A percentile compares a stretch with the other conserved stretches of the same genome.
phyloP scores from a whole-genome alignment of 2,888 invertebrate genomes.

The Charanyca ferruginea region DNA sequence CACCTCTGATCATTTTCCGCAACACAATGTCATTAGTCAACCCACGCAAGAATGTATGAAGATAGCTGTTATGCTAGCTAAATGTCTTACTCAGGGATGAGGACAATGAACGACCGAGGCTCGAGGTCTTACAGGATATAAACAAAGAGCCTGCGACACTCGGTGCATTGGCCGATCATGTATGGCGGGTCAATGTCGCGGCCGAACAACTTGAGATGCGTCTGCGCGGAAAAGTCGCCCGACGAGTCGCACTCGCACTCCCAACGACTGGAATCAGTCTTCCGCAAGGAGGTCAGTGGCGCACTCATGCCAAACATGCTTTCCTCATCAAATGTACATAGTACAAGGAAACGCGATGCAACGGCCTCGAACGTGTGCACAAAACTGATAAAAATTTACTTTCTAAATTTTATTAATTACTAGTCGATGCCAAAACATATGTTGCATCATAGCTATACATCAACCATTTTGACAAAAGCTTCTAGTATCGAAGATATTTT shows the following conservation, averaged over 20 bases:
- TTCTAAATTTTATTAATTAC: constrained; percentile 66
- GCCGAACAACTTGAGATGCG: constrained; percentile 84
- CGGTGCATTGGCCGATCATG: constrained; percentile 89
- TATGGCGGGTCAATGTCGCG: constrained; percentile 90
- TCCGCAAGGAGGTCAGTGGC: constrained; percentile 85
- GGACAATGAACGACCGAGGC: constrained; percentile 76
- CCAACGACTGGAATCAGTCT: constrained; percentile 77
- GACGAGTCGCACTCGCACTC: constrained; percentile 75
- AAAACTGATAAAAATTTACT: constrained; percentile 55
- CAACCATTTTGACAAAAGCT: constrained; percentile 49
- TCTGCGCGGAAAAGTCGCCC: constrained; percentile 82
- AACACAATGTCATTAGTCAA: constrained; percentile 51
- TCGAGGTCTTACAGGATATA: constrained; percentile 84
- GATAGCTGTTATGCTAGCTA: constrained; percentile 49
- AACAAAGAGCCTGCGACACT: constrained; percentile 90
- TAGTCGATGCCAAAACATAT: constrained; percentile 47
- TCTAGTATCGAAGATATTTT: constrained; percentile 29
- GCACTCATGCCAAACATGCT: constrained; percentile 69
- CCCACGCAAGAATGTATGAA: constrained; percentile 55
- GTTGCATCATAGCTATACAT: constrained; percentile 52
- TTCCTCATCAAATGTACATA: constrained; percentile 58
- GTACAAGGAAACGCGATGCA: constrained; percentile 44
- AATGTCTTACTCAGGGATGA: constrained; percentile 54
- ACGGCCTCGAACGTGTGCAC: constrained; percentile 39
- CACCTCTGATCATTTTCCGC: constrained; percentile 53